Conservation (phyloP, 2,888 invertebrate species). For the Biston betularia region DNA sequence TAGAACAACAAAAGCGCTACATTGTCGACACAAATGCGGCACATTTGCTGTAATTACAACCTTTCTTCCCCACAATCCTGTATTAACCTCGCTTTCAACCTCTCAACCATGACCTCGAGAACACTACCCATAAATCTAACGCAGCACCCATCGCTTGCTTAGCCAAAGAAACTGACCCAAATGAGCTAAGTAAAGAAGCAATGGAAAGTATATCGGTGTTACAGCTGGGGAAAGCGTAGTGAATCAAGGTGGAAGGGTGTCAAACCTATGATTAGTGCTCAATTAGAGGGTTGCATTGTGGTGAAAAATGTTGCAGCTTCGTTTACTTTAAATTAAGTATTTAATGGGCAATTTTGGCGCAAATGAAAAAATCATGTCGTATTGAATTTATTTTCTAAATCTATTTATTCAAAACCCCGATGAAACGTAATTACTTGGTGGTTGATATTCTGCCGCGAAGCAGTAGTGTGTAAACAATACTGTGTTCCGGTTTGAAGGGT, state of each 20-base stretch:
- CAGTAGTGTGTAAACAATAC: too few species aligned
- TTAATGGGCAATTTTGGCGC: conserved; percentile 2
- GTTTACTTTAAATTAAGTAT: conserved; percentile 49
- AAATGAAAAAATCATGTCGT: too few species aligned
- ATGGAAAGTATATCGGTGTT: conserved; percentile 41
- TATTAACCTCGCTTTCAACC: conserved; percentile 71
- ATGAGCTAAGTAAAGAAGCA: conserved; percentile 37
- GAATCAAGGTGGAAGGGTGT: conserved; percentile 62
- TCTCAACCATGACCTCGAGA: conserved; percentile 48
- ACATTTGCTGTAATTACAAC: conserved; percentile 82
- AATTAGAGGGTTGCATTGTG: conserved; percentile 76
- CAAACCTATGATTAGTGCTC: conserved; percentile 82
- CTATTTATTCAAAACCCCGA: too few species aligned
- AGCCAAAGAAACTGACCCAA: neutral
- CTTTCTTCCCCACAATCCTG: conserved; percentile 72
- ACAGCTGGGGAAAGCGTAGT: conserved; percentile 4
- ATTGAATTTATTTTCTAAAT: too few species aligned
- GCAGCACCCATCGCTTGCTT: conserved; percentile 50
- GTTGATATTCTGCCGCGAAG: too few species aligned
- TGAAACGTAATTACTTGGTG: too few species aligned
- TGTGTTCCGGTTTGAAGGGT: too few species aligned
- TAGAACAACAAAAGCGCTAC: conserved; percentile 40
- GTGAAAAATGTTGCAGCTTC: conserved; percentile 61
- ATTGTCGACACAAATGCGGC: conserved; percentile 74
- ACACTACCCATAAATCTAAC: conserved; percentile 10